Base-by-base conservation (phyloP, 1,140 invertebrate genomes). In the Nixonia krombeini region DNA sequence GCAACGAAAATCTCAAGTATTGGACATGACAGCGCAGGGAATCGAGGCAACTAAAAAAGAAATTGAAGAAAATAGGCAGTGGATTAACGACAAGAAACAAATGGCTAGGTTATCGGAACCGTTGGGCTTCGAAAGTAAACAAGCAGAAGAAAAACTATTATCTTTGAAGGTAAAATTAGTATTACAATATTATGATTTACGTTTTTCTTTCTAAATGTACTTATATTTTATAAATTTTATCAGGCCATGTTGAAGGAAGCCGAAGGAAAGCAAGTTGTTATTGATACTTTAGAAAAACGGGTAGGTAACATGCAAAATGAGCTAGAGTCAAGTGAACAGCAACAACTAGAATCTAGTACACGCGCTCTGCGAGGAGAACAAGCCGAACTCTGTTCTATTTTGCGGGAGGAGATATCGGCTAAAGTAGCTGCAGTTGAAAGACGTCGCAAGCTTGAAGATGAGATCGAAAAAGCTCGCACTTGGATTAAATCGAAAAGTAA, bases 221-320 rank as follows among this genome's bases (percentile, higher is more conserved):
- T 3, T 21, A 21, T 12, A 44, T 26, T 16, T 37, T 37, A 9
- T 29, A n/a, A 26, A 46, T 66, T 68, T 50, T 67, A 80, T 18
- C 69, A 89, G 87, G 88, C 88, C 26, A 84, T 94, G 41, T 79
- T 93, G 17, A 94, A 95, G 83, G 94, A 97, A 78, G 89, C 92
- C 5, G 93, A 96, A 73, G 90, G 90, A 4, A 95, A 96, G 79
- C 90, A 93, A 72, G 89, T 93, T 1, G 86, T 94, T 4, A 90
- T 95, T 28, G 92, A 95, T 61, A 92, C 91, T 1, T 80, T 96
- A 5, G 90, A 93, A 65, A 94, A 94, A 78, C 91, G 94, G 37
- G 89, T 96, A 2, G 89, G 90, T 31, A 92, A 92, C 45, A 91
- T 97, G 85, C 89, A 92, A 72, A 89, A 91, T 57, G 95, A 97